A percentile compares a stretch with the other conserved stretches of the same genome.
These are phyloP conservation scores for Chaenodraco wilsoni DNA, from an alignment of 2,797 vertebrate genomes.

Conservation along the genomic window DNA sequence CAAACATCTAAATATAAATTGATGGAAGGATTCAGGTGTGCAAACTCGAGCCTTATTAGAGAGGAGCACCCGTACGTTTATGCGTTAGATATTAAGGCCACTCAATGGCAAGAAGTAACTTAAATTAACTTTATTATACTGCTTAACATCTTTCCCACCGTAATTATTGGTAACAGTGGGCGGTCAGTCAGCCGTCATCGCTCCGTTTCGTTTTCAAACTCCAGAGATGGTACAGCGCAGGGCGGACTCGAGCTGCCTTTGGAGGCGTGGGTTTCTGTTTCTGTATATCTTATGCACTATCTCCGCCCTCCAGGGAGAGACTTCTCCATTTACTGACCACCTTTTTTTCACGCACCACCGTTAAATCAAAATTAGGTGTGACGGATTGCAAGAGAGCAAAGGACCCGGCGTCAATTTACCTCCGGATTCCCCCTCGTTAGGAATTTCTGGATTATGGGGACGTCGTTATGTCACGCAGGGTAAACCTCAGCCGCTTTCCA, in stretches of 20 bases:
- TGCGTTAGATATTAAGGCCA: constrained; percentile 1
- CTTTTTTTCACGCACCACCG: constrained; percentile 42
- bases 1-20: not conserved
- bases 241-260: constrained; percentile 49
- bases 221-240: constrained; percentile 46
- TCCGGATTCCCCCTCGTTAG: constrained; percentile 23
- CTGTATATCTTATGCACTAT: constrained; percentile 67
- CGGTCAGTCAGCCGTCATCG: constrained; percentile 27
- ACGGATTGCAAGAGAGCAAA: constrained; percentile 41
- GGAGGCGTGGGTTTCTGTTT: constrained; percentile 69
- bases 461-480: constrained; percentile 48
- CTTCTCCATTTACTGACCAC: constrained; percentile 57
- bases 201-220: constrained; percentile 46
- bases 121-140: constrained; percentile 43
- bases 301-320: constrained; percentile 75
- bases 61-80: not conserved
- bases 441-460: constrained; percentile 66
- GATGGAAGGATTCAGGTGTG: not conserved
- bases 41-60: constrained; percentile 4
- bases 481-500: constrained; percentile 61
- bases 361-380: constrained; percentile 59
- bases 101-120: constrained; percentile 18
- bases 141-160: constrained; percentile 14
- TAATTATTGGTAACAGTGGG: constrained; percentile 47
- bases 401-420: constrained; percentile 43